phyloP scores from a whole-genome alignment of 2,113 vertebrate species.

The Chaetops frenatus region DNA sequence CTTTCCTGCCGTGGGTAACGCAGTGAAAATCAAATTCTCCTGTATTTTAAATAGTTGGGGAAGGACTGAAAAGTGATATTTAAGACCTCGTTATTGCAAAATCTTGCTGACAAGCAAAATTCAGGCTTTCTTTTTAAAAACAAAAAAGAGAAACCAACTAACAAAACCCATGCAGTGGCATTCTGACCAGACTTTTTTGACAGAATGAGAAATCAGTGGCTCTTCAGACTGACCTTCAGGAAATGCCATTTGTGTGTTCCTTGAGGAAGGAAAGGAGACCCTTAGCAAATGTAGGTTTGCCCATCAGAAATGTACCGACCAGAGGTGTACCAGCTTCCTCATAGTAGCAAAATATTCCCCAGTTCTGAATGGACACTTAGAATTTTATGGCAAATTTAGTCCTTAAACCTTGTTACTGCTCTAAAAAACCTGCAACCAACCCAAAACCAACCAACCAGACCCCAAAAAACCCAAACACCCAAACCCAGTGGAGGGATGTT shows the following conservation, averaged over 20 bases:
- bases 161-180: not conserved
- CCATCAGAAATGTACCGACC: not conserved
- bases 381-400: not conserved
- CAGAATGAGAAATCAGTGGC: not conserved
- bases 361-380: not conserved
- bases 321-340: not conserved
- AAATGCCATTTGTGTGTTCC: not conserved
- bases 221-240: not conserved
- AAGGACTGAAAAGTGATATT: not conserved
- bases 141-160: not conserved
- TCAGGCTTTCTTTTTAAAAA: not conserved
- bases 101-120: not conserved
- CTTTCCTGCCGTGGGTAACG: not conserved
- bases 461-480: not conserved
- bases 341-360: not conserved
- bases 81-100: not conserved
- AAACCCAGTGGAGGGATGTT: not conserved
- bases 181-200: not conserved
- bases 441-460: not conserved
- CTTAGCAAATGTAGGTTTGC: fast-evolving
- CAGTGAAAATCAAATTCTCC: not conserved
- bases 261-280: not conserved
- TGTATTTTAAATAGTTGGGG: not conserved
- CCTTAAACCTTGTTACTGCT: not conserved
- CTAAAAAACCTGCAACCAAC: not conserved